phyloP scores from a whole-genome alignment of 2,113 vertebrate species.

The Lethenteron reissneri region DNA sequence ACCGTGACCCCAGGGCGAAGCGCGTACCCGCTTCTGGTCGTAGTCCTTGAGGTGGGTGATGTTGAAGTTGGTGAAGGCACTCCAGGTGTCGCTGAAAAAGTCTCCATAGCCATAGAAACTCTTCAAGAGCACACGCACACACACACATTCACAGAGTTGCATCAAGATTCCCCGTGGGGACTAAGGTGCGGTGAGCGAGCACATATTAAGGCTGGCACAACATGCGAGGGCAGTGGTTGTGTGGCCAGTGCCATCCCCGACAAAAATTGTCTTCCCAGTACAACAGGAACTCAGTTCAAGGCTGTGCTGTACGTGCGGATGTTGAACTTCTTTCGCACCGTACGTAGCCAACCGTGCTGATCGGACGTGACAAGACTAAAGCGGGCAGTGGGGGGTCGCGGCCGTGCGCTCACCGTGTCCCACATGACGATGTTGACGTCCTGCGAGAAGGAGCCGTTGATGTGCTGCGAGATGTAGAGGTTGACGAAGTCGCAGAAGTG shows the following conservation, averaged over 20 bases:
- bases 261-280: no score
- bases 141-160: neutral
- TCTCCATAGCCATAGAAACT: slow-evolving; percentile 76
- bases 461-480: slow-evolving; percentile 77
- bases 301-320: no score
- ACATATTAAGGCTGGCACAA: no score
- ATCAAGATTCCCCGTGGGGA: no score
- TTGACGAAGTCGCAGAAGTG: slow-evolving; percentile 97
- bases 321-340: no score
- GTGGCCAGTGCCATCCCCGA: no score
- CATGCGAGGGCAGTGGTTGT: no score
- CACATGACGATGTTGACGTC: slow-evolving; percentile 81
- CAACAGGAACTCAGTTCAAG: no score
- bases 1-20: neutral
- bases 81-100: slow-evolving; percentile 75
- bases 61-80: slow-evolving; percentile 52
- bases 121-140: slow-evolving; percentile 22
- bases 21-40: slow-evolving; percentile 57
- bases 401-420: slow-evolving; percentile 61
- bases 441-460: slow-evolving; percentile 72
- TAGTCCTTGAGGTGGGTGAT: slow-evolving; percentile 70
- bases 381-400: neutral
- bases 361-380: neutral
- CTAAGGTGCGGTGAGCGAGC: no score
- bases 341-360: no score